These are phyloP conservation scores for Troilus luridus DNA, from an alignment of 2,888 invertebrate species.

Conservation along the genomic window DNA sequence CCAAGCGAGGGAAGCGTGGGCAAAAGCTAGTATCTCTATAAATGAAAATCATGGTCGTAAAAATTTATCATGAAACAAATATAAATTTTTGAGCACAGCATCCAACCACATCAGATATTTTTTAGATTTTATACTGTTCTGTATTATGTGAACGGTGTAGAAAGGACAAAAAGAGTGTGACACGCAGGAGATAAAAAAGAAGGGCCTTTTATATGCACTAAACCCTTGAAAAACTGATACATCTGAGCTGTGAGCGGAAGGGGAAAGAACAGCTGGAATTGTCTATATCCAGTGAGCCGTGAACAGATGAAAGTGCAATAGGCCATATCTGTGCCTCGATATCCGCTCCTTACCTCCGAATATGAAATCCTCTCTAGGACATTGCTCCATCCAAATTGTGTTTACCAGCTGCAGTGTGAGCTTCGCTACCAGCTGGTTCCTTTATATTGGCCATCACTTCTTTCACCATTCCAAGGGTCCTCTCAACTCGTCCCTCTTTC, in stretches of 20 bases:
- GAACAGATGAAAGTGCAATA: constrained; percentile 34
- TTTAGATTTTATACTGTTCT: no score
- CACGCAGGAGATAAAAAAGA: neutral
- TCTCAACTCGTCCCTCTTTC: neutral
- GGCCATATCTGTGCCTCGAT: neutral
- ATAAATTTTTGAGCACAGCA: no score
- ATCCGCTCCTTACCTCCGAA: neutral
- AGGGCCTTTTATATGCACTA: neutral
- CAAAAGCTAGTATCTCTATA: no score
- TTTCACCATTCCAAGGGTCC: neutral
- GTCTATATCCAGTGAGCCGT: neutral
- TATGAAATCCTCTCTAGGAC: constrained; percentile 13
- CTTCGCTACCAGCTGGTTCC: neutral
- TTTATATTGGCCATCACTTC: constrained; percentile 1
- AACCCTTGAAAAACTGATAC: neutral
- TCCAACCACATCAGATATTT: no score
- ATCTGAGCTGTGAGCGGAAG: neutral
- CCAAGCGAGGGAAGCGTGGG: no score
- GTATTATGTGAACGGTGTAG: no score
- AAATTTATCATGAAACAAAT: no score
- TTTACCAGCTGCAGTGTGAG: constrained; percentile 13
- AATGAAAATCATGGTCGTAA: no score
- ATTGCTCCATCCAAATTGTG: neutral
- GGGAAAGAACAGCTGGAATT: neutral
- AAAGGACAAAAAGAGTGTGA: neutral